Conservation (phyloP, 2,113 vertebrate species). For the Serilophus lunatus region DNA sequence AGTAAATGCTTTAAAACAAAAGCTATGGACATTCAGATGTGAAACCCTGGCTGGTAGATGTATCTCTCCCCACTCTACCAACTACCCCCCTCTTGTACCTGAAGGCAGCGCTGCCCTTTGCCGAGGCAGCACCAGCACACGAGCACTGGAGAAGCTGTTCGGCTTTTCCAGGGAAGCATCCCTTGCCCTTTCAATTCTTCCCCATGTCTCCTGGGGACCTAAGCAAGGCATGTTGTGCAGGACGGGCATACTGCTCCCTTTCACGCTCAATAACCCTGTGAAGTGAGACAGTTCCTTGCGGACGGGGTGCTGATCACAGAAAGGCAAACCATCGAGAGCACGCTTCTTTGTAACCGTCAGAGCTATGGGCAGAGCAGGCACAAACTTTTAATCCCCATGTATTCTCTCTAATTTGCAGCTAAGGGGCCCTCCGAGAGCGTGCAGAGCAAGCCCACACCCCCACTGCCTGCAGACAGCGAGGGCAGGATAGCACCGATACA, state of each 20-base stretch:
- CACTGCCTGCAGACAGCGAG: background rate
- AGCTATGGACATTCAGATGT: background rate
- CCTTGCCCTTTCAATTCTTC: background rate
- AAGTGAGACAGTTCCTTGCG: background rate
- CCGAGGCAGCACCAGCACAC: background rate
- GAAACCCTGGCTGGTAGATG: background rate
- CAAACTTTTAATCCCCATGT: background rate
- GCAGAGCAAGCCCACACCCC: background rate
- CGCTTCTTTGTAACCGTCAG: background rate
- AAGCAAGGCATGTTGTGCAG: background rate
- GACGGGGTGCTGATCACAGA: background rate
- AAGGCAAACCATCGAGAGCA: background rate
- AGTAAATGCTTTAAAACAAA: background rate
- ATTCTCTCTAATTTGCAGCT: background rate
- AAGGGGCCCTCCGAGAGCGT: background rate
- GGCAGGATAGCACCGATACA: background rate
- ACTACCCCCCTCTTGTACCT: background rate
- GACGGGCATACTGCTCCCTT: fast-evolving
- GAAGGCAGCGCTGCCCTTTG: background rate
- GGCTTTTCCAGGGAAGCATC: background rate
- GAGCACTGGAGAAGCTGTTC: background rate
- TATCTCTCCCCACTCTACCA: background rate
- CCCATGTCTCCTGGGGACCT: background rate
- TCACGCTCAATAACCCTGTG: background rate
- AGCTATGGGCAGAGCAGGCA: background rate